These are phyloP conservation scores for Drosophila colorata DNA, from an alignment of 2,888 invertebrate genomes.

Conservation along the genomic window DNA sequence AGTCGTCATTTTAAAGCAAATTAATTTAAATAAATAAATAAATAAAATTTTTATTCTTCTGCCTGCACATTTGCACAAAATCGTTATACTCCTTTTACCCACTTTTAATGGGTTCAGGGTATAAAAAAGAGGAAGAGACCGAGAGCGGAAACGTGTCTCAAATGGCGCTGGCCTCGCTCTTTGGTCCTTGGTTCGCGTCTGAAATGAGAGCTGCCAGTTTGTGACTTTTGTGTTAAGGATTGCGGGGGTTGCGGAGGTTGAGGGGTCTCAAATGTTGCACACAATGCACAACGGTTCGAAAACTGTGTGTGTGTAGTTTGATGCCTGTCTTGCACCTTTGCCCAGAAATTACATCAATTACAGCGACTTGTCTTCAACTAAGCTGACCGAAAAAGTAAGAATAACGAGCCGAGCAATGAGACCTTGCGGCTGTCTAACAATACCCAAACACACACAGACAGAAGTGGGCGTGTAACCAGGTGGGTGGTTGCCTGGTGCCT, in stretches of 20 bases:
- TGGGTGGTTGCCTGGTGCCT: conserved; percentile 23
- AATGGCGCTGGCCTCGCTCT: conserved; percentile 22
- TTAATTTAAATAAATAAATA: too few relatives aligned
- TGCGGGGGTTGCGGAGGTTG: neutral
- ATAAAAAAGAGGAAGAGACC: neutral
- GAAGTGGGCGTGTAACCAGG: conserved; percentile 8
- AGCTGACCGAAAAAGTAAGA: conserved; percentile 75
- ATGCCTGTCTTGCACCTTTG: conserved; percentile 69
- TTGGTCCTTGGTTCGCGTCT: conserved; percentile 14
- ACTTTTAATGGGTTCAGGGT: too few relatives aligned
- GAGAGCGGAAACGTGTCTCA: conserved; percentile 24
- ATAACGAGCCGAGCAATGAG: conserved; percentile 66
- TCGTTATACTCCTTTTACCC: too few relatives aligned
- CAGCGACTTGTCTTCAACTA: conserved; percentile 72
- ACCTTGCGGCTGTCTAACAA: conserved; percentile 61
- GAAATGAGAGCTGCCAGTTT: conserved; percentile 43
- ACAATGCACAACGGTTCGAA: conserved; percentile 35
- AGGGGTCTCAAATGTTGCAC: conserved; percentile 42
- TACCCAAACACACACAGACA: conserved; percentile 38
- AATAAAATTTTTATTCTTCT: too few relatives aligned
- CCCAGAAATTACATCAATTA: conserved; percentile 78
- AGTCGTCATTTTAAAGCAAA: too few relatives aligned
- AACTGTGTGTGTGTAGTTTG: conserved; percentile 59
- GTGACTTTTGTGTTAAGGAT: conserved; percentile 33
- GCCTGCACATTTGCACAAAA: too few relatives aligned